Percentiles rank a stretch among this genome's conserved stretches.
phyloP scores from a whole-genome alignment of 1,140 invertebrate genomes.

The Pseudomyrmex dendroicus region DNA sequence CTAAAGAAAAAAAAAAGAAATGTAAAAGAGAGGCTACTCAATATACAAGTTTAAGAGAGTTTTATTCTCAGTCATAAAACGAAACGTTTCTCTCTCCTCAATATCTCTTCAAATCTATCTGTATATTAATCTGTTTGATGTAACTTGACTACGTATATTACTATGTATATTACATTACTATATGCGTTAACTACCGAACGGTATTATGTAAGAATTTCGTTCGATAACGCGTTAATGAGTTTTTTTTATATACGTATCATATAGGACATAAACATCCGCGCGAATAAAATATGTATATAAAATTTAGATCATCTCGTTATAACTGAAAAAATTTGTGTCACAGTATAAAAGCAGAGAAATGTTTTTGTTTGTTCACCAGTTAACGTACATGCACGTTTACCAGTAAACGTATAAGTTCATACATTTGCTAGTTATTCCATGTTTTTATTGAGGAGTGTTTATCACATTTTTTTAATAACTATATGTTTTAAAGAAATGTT shows the following conservation, averaged over 20 bases:
- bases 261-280: background rate
- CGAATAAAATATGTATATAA: background rate
- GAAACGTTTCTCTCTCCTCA: background rate
- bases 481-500: no score
- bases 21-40: background rate
- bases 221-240: constrained; percentile 9
- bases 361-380: no score
- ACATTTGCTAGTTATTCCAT: no score
- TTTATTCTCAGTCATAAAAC: background rate
- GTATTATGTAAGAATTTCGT: constrained; percentile 6
- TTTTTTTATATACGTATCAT: background rate
- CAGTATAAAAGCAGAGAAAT: no score
- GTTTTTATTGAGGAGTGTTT: no score
- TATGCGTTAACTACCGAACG: background rate
- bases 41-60: background rate
- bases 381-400: no score
- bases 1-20: background rate
- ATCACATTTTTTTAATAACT: no score
- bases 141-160: background rate
- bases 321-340: constrained; percentile 14
- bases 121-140: background rate
- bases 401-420: no score
- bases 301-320: constrained; percentile 21
- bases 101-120: background rate
- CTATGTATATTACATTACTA: no score